Percentiles rank a stretch among this genome's conserved stretches.
Conservation (phyloP, 2,888 invertebrate species). For the Aleiodes testaceus region DNA sequence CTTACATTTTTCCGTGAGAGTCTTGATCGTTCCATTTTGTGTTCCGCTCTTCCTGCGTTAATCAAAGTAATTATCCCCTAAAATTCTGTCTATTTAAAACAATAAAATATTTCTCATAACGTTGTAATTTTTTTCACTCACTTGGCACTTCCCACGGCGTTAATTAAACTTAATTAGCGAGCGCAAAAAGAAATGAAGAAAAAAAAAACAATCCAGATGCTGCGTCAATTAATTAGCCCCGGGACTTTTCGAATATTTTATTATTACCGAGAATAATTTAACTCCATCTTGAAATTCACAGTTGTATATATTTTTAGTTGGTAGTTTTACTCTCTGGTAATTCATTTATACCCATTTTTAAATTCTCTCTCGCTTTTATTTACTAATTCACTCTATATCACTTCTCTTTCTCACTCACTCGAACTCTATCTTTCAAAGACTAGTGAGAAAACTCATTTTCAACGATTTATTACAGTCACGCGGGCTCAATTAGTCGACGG, state of each 20-base stretch:
- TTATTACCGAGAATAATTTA: conserved; percentile 15
- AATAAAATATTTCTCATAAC: not conserved
- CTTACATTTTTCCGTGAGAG: no score
- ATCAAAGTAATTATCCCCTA: no score
- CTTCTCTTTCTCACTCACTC: not conserved
- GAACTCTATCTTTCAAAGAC: conserved; percentile 9
- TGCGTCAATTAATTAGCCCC: conserved; percentile 9
- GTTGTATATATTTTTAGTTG: not conserved
- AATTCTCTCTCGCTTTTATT: not conserved
- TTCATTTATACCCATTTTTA: not conserved
- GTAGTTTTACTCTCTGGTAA: not conserved
- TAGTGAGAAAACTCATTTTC: conserved; percentile 35
- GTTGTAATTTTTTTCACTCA: not conserved
- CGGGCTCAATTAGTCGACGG: conserved; percentile 35
- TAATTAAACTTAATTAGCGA: conserved; percentile 24
- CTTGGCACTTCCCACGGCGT: not conserved
- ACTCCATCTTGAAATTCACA: not conserved
- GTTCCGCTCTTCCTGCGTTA: no score
- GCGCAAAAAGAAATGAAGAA: not conserved
- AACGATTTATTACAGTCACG: conserved; percentile 40
- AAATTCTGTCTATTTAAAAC: no score
- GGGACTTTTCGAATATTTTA: conserved; percentile 15
- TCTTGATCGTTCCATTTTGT: no score
- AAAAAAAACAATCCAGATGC: conserved; percentile 5
- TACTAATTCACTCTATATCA: conserved; percentile 4